A percentile compares a stretch with the other conserved stretches of the same genome.
These are phyloP conservation scores for Sander vitreus DNA, from an alignment of 2,113 vertebrate genomes.

Conservation along the genomic window DNA sequence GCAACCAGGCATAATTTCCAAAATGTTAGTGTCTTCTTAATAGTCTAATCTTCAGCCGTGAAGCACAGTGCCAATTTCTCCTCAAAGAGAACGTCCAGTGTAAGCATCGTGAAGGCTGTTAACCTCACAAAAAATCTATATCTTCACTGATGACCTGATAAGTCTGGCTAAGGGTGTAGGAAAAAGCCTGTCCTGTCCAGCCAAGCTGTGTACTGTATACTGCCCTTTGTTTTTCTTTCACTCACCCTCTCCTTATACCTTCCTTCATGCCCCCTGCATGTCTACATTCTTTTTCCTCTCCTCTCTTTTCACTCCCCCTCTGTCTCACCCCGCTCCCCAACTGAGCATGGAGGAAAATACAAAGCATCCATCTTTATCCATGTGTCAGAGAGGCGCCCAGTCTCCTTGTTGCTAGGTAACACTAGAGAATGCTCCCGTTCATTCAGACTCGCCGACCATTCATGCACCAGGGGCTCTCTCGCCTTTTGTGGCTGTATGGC, in stretches of 20 bases:
- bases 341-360: constrained; percentile 77
- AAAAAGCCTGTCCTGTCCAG: background rate
- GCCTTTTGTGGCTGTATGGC: constrained; percentile 62
- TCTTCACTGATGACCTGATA: constrained; percentile 32
- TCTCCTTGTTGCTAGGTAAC: constrained; percentile 88
- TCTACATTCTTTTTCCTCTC: constrained; percentile 50
- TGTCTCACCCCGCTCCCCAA: constrained; percentile 66
- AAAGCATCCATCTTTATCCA: constrained; percentile 82
- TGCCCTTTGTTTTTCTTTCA: constrained; percentile 19
- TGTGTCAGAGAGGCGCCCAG: constrained; percentile 80
- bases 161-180: background rate
- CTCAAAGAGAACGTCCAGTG: background rate
- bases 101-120: constrained; percentile 20
- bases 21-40: constrained; percentile 15
- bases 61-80: constrained; percentile 17
- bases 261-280: constrained; percentile 23
- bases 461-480: constrained; percentile 76
- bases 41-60: background rate
- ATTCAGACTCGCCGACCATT: constrained; percentile 83
- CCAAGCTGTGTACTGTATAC: background rate
- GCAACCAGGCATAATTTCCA: background rate
- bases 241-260: constrained; percentile 23
- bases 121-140: constrained; percentile 27
- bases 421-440: constrained; percentile 82
- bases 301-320: constrained; percentile 55